Evolutionary conservation across 2,113 vertebrate species (phyloP).

Genomic region (Misgurnus anguillicaudatus): DNA sequence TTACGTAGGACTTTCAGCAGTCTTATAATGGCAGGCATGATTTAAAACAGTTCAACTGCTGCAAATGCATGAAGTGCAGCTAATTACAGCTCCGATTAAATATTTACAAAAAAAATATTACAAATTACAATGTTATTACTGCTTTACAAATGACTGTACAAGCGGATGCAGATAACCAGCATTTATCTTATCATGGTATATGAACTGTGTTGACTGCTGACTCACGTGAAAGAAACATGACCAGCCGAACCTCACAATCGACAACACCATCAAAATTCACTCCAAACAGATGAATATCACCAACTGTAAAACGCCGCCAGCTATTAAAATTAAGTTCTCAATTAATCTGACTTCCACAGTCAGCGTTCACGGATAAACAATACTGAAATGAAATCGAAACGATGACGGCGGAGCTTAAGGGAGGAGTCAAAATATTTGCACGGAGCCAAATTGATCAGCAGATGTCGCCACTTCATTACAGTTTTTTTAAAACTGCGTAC

Average conservation of each 20-base stretch:
- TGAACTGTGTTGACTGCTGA: not conserved
- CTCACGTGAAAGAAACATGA: conserved; percentile 25
- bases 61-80: too few relatives aligned
- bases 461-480: not conserved
- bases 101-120: too few relatives aligned
- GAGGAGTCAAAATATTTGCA: not conserved
- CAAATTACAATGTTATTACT: too few relatives aligned
- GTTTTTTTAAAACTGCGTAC: too few relatives aligned
- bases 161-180: too few relatives aligned
- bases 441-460: not conserved
- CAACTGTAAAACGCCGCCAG: not conserved
- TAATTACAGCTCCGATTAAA: too few relatives aligned
- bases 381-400: not conserved
- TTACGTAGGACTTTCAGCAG: too few relatives aligned
- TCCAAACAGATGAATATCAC: not conserved
- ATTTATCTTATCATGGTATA: not conserved
- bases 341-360: not conserved
- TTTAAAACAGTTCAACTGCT: too few relatives aligned
- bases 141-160: too few relatives aligned
- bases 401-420: not conserved
- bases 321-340: not conserved
- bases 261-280: not conserved
- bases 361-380: conserved; percentile 13
- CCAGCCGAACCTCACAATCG: not conserved
- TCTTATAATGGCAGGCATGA: too few relatives aligned